These are phyloP conservation scores for Barnardius zonarius DNA, from an alignment of 2,113 vertebrate species.

Conservation along the genomic window DNA sequence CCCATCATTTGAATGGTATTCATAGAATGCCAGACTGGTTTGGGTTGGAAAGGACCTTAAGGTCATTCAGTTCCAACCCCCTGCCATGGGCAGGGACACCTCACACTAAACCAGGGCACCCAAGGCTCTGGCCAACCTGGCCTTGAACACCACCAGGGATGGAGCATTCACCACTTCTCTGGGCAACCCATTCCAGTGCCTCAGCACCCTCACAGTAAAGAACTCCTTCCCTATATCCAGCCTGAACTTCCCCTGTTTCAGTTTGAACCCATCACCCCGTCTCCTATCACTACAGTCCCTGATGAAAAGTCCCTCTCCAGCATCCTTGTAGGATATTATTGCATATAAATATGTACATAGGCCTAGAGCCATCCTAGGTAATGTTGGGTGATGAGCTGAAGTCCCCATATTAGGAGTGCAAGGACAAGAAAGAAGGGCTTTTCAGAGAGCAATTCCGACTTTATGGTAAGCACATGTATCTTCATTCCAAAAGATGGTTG, in stretches of 20 bases:
- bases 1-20: background rate
- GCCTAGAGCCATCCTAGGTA: background rate
- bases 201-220: background rate
- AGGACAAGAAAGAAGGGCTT: background rate
- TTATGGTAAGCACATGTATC: fast-evolving
- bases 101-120: background rate
- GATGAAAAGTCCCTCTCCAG: background rate
- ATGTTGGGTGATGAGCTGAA: background rate
- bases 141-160: background rate
- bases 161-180: background rate
- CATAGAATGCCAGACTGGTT: background rate
- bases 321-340: background rate
- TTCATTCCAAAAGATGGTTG: background rate
- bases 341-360: background rate
- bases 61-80: background rate
- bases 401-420: background rate
- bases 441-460: background rate
- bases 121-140: too few relatives aligned
- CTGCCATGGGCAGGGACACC: background rate
- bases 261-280: background rate
- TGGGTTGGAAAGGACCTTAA: background rate
- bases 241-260: background rate
- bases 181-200: background rate
- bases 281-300: background rate
- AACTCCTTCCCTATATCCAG: background rate